Evolutionary conservation across 1,140 invertebrate genomes (phyloP).

Genomic region (Drosophila obscura): DNA sequence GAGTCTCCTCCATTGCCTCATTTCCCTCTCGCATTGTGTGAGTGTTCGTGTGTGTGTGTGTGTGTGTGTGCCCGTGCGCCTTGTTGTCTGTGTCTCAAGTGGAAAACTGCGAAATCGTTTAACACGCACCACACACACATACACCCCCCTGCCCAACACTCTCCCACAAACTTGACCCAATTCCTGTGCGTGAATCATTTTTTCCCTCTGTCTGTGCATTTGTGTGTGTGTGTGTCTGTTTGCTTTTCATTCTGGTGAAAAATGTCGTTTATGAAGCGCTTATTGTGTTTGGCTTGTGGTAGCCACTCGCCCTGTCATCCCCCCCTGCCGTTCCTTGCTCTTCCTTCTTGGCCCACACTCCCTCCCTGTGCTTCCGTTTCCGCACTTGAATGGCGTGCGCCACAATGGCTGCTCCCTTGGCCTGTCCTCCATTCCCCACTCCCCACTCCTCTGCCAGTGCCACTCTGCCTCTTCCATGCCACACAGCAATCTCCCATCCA

Average conservation of each 20-base stretch:
- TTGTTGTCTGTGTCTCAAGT: conserved; percentile 52
- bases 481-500: conserved; percentile 16
- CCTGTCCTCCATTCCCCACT: background rate
- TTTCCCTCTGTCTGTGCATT: conserved; percentile 13
- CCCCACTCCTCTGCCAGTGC: too few relatives aligned
- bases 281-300: conserved; percentile 80
- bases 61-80: conserved; percentile 10
- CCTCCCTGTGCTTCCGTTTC: conserved; percentile 66
- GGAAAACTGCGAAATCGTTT: conserved; percentile 57
- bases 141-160: background rate
- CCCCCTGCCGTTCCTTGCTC: background rate
- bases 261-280: conserved; percentile 82
- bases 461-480: background rate
- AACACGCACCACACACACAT: conserved; percentile 46
- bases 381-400: conserved; percentile 75
- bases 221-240: conserved; percentile 37
- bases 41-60: background rate
- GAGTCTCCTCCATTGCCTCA: conserved; percentile 16
- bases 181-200: conserved; percentile 59
- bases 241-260: conserved; percentile 65
- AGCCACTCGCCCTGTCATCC: conserved; percentile 12
- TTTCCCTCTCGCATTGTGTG: conserved; percentile 14
- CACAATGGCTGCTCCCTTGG: conserved; percentile 57
- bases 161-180: conserved; percentile 69
- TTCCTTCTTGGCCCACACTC: background rate